Evolutionary conservation across 2,797 vertebrate species (phyloP).

Genomic region (Danio aesculapii): DNA sequence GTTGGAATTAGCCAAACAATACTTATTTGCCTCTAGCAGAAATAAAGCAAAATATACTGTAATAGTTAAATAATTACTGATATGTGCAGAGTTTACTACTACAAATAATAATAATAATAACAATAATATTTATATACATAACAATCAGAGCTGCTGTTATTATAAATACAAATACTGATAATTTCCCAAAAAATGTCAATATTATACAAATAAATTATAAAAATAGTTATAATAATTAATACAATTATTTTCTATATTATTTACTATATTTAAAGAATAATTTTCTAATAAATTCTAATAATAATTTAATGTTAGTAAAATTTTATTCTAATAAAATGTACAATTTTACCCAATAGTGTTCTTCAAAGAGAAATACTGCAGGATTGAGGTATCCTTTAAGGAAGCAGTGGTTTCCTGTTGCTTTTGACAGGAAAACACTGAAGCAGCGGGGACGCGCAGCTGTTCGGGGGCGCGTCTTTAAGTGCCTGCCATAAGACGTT

Average conservation of each 20-base stretch:
- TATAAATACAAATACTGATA: too few species aligned
- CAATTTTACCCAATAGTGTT: too few species aligned
- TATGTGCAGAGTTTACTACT: too few species aligned
- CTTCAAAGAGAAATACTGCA: background rate
- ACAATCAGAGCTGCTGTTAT: too few species aligned
- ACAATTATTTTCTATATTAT: too few species aligned
- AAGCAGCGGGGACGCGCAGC: slow-evolving; percentile 12
- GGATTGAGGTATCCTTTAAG: slow-evolving; percentile 7
- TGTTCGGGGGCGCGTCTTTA: slow-evolving; percentile 1
- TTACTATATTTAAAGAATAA: too few species aligned
- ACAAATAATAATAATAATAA: background rate
- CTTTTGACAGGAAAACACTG: slow-evolving; percentile 38
- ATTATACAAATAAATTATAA: too few species aligned
- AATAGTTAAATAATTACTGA: background rate
- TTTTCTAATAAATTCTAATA: background rate
- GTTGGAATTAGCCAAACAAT: background rate
- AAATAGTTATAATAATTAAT: too few species aligned
- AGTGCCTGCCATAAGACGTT: background rate
- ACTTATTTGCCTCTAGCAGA: background rate
- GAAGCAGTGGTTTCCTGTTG: slow-evolving; percentile 49
- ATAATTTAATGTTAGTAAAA: background rate
- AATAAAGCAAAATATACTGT: background rate
- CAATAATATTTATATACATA: background rate
- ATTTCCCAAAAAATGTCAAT: too few species aligned
- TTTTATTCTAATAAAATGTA: too few species aligned